Conservation (phyloP, 1,140 invertebrate genomes). For the Rhizoglyphus robini region DNA sequence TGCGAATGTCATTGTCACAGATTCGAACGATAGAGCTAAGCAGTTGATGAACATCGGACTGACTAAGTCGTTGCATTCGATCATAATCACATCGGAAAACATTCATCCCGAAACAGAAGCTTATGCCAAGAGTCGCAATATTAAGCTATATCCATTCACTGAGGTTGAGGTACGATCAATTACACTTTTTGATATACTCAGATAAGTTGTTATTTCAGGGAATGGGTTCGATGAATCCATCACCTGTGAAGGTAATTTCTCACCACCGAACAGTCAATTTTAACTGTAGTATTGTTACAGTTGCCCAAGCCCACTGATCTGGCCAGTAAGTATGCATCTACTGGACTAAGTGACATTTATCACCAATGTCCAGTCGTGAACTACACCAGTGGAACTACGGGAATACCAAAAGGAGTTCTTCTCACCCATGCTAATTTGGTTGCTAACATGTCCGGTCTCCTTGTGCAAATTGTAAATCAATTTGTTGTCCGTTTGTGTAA, state of each 20-base stretch:
- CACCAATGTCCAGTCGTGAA: constrained; percentile 81
- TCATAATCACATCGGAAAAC: constrained; percentile 13
- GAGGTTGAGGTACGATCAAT: constrained; percentile 14
- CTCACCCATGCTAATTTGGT: constrained; percentile 84
- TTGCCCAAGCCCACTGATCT: constrained; percentile 14
- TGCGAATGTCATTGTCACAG: not conserved
- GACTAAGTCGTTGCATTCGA: not conserved
- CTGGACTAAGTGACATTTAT: too few relatives aligned
- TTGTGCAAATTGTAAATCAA: constrained; percentile 53
- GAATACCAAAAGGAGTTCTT: constrained; percentile 90
- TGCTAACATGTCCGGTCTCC: constrained; percentile 62
- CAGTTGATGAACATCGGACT: not conserved
- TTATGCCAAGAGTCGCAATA: not conserved
- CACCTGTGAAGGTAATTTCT: not conserved
- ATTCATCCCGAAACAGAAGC: constrained; percentile 8
- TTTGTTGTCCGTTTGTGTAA: not conserved
- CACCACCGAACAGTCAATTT: not conserved
- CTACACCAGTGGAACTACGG: constrained; percentile 96
- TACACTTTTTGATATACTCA: not conserved
- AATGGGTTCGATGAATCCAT: constrained; percentile 1
- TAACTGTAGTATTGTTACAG: not conserved
- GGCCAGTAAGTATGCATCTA: constrained; percentile 13
- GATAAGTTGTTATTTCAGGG: not conserved
- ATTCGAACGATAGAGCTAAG: constrained; percentile 20
- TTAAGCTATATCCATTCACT: constrained; percentile 17